Percentiles rank a stretch among this genome's conserved stretches.
These are phyloP conservation scores for Argyresthia albistria DNA, from an alignment of 2,888 invertebrate genomes.

Conservation along the genomic window DNA sequence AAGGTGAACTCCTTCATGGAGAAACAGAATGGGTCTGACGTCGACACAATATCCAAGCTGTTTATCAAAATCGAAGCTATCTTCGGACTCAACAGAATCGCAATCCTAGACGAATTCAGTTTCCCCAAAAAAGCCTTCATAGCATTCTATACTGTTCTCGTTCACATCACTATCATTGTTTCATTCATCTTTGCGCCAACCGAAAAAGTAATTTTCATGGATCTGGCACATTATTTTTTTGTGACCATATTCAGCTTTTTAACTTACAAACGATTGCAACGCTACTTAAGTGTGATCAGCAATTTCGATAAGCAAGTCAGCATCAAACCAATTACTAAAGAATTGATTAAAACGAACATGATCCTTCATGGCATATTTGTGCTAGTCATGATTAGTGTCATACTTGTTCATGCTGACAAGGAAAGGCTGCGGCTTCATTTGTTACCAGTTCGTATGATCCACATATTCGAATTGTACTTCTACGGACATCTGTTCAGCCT, in stretches of 20 bases:
- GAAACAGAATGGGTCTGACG: constrained; percentile 13
- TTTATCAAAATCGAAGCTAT: constrained; percentile 23
- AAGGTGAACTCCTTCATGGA: constrained; percentile 32
- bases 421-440: neutral
- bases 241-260: constrained; percentile 18
- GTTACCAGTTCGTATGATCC: constrained; percentile 17
- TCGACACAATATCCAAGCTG: constrained; percentile 30
- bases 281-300: constrained; percentile 27
- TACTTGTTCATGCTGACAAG: neutral
- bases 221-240: constrained; percentile 17
- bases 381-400: neutral
- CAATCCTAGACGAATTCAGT: constrained; percentile 19
- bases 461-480: constrained; percentile 29
- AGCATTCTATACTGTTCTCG: constrained; percentile 15
- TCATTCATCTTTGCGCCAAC: neutral
- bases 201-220: constrained; percentile 2
- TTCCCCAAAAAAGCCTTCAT: constrained; percentile 15
- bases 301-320: constrained; percentile 32
- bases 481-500: constrained; percentile 37
- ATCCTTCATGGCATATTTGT: neutral
- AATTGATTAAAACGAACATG: neutral
- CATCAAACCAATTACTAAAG: constrained; percentile 22
- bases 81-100: constrained; percentile 27
- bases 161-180: neutral
- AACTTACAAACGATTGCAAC: constrained; percentile 23